A percentile compares a stretch with the other conserved stretches of the same genome.
These are phyloP conservation scores for Nipponia nippon DNA, from an alignment of 2,113 vertebrate genomes.

Conservation along the genomic window DNA sequence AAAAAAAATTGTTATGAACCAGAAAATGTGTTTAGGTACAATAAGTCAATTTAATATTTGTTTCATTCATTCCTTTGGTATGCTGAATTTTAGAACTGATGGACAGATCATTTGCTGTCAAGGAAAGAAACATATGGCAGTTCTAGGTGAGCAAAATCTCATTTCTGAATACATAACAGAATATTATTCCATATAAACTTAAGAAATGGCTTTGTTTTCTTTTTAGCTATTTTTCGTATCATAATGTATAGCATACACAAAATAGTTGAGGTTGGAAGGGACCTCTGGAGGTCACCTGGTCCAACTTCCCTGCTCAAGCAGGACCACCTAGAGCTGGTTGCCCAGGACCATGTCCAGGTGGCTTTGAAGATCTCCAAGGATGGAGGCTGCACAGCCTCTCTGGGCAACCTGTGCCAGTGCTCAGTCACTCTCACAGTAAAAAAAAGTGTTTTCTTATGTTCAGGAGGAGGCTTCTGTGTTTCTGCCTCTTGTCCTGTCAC, in stretches of 20 bases:
- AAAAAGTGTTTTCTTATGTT: background rate
- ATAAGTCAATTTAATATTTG: background rate
- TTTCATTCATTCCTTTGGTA: background rate
- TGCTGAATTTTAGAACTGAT: background rate
- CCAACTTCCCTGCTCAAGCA: background rate
- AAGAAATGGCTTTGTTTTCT: background rate
- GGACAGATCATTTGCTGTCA: background rate
- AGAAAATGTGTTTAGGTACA: background rate
- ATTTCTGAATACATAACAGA: background rate
- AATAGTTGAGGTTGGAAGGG: background rate
- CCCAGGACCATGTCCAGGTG: background rate
- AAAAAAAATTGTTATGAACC: background rate
- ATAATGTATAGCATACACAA: background rate
- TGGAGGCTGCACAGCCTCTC: background rate
- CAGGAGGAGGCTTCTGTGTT: background rate
- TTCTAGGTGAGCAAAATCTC: background rate
- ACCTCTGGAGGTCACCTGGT: background rate
- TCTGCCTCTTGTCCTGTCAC: background rate
- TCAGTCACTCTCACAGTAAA: background rate
- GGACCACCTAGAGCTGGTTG: background rate
- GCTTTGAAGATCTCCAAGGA: background rate
- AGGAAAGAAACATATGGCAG: background rate
- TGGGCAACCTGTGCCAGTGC: background rate
- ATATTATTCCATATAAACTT: background rate
- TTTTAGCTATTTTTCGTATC: background rate